Evolutionary conservation across 2,888 invertebrate species (phyloP), one percentile per base, ranked within the genome.

Genomic region (Pheosia tremula): DNA sequence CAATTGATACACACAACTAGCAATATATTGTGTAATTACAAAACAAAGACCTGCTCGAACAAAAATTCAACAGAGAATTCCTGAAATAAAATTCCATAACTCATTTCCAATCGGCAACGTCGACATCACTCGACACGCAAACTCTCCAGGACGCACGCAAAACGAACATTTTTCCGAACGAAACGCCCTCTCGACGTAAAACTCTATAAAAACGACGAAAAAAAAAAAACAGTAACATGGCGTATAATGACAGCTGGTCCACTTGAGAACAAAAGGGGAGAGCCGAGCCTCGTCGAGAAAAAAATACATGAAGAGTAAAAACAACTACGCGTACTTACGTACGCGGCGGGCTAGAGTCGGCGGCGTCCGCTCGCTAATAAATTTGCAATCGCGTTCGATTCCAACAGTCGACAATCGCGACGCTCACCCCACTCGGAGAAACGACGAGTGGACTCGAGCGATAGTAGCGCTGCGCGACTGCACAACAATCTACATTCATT

Each of bases 241-340:
- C 93, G 93, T 91, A 94, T 94, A 94, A 94, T 94, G 94, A 94
- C 94, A 94, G 94, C 94, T 94, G 94, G 94, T 93, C 93, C 94
- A 94, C 94, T 94, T 94, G 93, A 93, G 92, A 93, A 94, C 93
- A 94, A 93, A 93, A 90, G 93, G 90, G 92, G 93, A 90, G 89
- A 91, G 91, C 87, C 77, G 89, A 89, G 91, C 81, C 90, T 88
- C 91, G 91, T 86, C 85, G 93, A 91, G 93, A 89, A 93, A 93
- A 91, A 93, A 93, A 92, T 91, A 92, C 85, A 88, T 85, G 84
- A 88, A 88, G 90, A 93, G 91, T 87, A 86, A 88, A 91, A 93
- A 91, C 91, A 93, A 92, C 87, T 89, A 86, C 83, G 83, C 84
- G 83, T 85, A n/a, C n/a, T n/a, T n/a, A 86, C 84, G 84, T 84